Evolutionary conservation across 2,888 invertebrate genomes (phyloP).

Genomic region (Platynereis dumerilii): DNA sequence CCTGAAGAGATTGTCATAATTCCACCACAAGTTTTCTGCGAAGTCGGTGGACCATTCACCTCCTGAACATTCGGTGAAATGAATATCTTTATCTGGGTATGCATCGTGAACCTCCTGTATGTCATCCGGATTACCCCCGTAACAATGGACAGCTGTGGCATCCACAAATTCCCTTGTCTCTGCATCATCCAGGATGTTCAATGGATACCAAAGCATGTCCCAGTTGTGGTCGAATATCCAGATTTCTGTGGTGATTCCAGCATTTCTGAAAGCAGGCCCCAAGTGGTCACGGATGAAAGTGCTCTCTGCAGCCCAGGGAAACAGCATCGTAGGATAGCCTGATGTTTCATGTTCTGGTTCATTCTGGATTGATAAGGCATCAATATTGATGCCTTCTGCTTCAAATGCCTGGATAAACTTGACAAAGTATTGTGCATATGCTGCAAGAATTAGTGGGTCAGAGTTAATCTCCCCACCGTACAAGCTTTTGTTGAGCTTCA

Average conservation of each 20-base stretch:
- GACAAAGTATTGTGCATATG: slow-evolving; percentile 34
- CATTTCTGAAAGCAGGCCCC: slow-evolving; percentile 26
- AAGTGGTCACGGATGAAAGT: slow-evolving; percentile 27
- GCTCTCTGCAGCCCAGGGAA: slow-evolving; percentile 20
- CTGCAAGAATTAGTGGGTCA: slow-evolving; percentile 14
- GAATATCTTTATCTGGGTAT: slow-evolving; percentile 32
- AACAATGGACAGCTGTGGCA: slow-evolving; percentile 35
- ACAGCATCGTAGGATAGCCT: slow-evolving; percentile 34
- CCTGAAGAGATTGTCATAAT: slow-evolving; percentile 31
- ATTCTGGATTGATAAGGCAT: slow-evolving; percentile 34
- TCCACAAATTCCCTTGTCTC: slow-evolving; percentile 27
- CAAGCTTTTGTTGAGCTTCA: slow-evolving; percentile 24
- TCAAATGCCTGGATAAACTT: slow-evolving; percentile 30
- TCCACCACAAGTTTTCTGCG: slow-evolving; percentile 30
- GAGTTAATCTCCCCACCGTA: slow-evolving; percentile 1
- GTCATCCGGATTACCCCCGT: slow-evolving; percentile 27
- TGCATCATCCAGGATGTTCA: slow-evolving; percentile 28
- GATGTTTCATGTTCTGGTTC: slow-evolving; percentile 31
- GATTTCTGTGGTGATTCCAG: slow-evolving; percentile 29
- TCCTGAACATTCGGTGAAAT: slow-evolving; percentile 37
- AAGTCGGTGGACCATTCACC: slow-evolving; percentile 30
- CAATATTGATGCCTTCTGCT: slow-evolving; percentile 31
- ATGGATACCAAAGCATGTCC: slow-evolving; percentile 29
- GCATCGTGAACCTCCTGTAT: slow-evolving; percentile 14
- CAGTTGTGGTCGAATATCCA: slow-evolving; percentile 36